Percentiles rank a stretch among this genome's conserved stretches.
These are phyloP conservation scores for Scomber scombrus DNA, from an alignment of 2,113 vertebrate genomes.

Conservation along the genomic window DNA sequence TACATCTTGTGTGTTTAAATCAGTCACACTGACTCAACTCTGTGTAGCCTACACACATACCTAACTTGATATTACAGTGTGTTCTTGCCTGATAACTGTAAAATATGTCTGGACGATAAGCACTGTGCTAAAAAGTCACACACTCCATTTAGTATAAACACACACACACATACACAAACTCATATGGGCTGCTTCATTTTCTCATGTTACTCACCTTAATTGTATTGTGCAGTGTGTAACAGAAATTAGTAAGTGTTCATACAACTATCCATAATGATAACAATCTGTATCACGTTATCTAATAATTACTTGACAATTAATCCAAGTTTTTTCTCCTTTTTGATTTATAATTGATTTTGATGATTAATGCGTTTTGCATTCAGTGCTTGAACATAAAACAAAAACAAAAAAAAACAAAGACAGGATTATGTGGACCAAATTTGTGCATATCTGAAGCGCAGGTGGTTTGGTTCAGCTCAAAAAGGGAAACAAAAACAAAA, in stretches of 20 bases:
- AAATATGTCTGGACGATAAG: slow-evolving; percentile 72
- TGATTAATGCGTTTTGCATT: too few relatives aligned
- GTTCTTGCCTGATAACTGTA: slow-evolving; percentile 71
- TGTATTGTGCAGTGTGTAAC: background rate
- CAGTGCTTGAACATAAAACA: background rate
- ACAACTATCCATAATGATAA: background rate
- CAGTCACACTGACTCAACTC: slow-evolving; percentile 1
- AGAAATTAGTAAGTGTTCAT: background rate
- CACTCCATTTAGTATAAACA: slow-evolving; percentile 11
- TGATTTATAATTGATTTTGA: background rate
- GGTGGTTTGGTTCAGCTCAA: background rate
- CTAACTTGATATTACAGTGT: slow-evolving; percentile 64
- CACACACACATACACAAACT: slow-evolving; percentile 17
- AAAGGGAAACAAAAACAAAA: background rate
- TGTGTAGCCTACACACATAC: slow-evolving; percentile 67
- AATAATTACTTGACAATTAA: background rate
- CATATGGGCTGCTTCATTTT: background rate
- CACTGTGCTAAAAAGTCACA: slow-evolving; percentile 6
- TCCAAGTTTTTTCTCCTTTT: background rate
- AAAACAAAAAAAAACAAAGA: background rate
- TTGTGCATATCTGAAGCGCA: background rate
- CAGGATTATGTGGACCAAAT: background rate
- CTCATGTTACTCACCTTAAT: background rate
- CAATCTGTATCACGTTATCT: background rate
- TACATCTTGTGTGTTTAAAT: slow-evolving; percentile 27